These are phyloP conservation scores for Chlorocebus sabaeus DNA, from an alignment of 2,113 vertebrate species.

Conservation along the genomic window DNA sequence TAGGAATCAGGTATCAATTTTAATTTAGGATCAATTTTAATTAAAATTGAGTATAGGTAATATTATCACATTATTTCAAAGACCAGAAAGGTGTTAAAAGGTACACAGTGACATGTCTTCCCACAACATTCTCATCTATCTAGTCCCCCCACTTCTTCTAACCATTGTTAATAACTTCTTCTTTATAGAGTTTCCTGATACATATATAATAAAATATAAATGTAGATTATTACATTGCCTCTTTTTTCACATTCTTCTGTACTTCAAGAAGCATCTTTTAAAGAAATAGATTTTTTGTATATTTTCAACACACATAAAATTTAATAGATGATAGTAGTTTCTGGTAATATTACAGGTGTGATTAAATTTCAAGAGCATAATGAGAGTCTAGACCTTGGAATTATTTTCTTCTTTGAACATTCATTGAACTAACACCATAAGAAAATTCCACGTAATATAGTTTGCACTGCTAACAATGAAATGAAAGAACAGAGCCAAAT, in stretches of 20 bases:
- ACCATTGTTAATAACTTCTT: not conserved
- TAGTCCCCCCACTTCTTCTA: not conserved
- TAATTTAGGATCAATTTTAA: not conserved
- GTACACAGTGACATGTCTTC: not conserved
- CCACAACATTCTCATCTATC: not conserved
- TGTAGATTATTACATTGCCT: not conserved
- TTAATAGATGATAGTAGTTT: not conserved
- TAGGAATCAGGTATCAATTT: not conserved
- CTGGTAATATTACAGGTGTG: not conserved
- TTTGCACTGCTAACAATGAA: not conserved
- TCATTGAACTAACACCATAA: not conserved
- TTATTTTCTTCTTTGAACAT: constrained; percentile 30
- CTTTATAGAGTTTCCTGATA: not conserved
- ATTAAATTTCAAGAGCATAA: constrained; percentile 26
- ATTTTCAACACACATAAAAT: not conserved
- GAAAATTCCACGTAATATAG: not conserved
- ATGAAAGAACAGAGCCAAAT: not conserved
- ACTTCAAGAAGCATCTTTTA: constrained; percentile 22
- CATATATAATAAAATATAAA: not conserved
- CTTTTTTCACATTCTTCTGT: not conserved
- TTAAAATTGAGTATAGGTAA: not conserved
- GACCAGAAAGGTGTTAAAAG: not conserved
- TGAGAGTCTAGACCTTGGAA: not conserved
- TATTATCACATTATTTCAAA: not conserved
- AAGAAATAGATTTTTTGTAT: not conserved